Evolutionary conservation across 2,888 invertebrate species (phyloP).

Genomic region (Athripsodes cinereus): DNA sequence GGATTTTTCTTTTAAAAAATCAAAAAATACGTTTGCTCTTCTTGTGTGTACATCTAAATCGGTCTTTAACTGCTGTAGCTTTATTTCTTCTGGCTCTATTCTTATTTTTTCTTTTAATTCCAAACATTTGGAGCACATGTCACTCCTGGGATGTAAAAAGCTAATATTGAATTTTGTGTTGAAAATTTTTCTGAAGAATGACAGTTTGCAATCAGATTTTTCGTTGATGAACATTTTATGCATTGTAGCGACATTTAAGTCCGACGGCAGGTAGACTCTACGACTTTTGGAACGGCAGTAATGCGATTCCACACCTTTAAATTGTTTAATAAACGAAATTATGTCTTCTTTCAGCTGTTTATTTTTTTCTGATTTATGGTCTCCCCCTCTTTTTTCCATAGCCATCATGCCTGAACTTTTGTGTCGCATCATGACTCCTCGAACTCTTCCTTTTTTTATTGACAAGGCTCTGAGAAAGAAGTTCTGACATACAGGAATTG

Average conservation of each 20-base stretch:
- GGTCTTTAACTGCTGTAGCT: constrained; percentile 27
- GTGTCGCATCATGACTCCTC: constrained; percentile 7
- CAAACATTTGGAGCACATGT: constrained; percentile 30
- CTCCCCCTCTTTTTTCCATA: constrained; percentile 13
- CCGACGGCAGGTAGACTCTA: constrained; percentile 7
- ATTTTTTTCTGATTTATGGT: constrained; percentile 9
- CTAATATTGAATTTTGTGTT: constrained; percentile 30
- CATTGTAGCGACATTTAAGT: constrained; percentile 4
- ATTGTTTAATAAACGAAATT: constrained; percentile 4
- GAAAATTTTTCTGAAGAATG: constrained; percentile 29
- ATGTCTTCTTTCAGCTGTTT: neutral
- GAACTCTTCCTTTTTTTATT: constrained; percentile 6
- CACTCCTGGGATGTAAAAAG: constrained; percentile 29
- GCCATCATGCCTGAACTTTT: constrained; percentile 5
- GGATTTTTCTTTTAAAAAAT: constrained; percentile 27
- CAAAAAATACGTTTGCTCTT: constrained; percentile 30
- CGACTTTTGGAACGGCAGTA: too few species aligned
- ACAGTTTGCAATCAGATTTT: constrained; percentile 8
- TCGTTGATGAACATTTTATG: constrained; percentile 5
- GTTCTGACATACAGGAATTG: constrained; percentile 6
- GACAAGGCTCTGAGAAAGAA: constrained; percentile 5
- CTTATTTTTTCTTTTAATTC: constrained; percentile 30
- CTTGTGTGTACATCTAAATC: constrained; percentile 29
- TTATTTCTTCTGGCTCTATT: constrained; percentile 27
- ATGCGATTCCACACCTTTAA: constrained; percentile 3